A percentile compares a stretch with the other conserved stretches of the same genome.
These are phyloP conservation scores for Typhlichthys eigenmanni DNA, from an alignment of 2,797 vertebrate genomes.

Conservation along the genomic window DNA sequence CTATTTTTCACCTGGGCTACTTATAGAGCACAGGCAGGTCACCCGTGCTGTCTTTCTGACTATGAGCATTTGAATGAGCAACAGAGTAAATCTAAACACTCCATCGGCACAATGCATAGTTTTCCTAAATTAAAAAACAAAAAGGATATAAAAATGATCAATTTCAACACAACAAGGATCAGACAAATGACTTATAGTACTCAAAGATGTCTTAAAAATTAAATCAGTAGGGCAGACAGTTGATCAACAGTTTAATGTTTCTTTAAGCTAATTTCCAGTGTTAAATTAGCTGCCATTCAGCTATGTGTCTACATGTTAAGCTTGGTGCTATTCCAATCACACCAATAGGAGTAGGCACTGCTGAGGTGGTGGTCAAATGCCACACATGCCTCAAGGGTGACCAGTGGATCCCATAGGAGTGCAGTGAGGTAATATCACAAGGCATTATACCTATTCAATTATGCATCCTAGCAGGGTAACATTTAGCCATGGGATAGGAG, in stretches of 20 bases:
- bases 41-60: slow-evolving; percentile 19
- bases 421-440: slow-evolving; percentile 7
- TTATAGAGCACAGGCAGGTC: slow-evolving; percentile 43
- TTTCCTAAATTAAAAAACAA: background rate
- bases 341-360: slow-evolving; percentile 10
- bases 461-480: background rate
- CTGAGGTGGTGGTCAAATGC: slow-evolving; percentile 7
- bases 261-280: slow-evolving; percentile 15
- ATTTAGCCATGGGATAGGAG: background rate
- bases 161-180: too few species aligned
- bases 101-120: slow-evolving; percentile 7
- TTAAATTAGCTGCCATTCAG: slow-evolving; percentile 4
- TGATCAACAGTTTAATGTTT: slow-evolving; percentile 10
- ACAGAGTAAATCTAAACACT: slow-evolving; percentile 21
- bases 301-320: background rate
- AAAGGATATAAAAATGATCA: too few species aligned
- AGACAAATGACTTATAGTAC: background rate
- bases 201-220: background rate
- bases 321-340: slow-evolving; percentile 15
- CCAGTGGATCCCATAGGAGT: slow-evolving; percentile 23
- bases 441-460: slow-evolving; percentile 17
- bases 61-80: slow-evolving; percentile 21
- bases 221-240: slow-evolving; percentile 9
- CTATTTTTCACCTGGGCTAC: slow-evolving; percentile 38
- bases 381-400: slow-evolving; percentile 10